Evolutionary conservation across 2,113 vertebrate species (phyloP).

Genomic region (Hystrix cristata): DNA sequence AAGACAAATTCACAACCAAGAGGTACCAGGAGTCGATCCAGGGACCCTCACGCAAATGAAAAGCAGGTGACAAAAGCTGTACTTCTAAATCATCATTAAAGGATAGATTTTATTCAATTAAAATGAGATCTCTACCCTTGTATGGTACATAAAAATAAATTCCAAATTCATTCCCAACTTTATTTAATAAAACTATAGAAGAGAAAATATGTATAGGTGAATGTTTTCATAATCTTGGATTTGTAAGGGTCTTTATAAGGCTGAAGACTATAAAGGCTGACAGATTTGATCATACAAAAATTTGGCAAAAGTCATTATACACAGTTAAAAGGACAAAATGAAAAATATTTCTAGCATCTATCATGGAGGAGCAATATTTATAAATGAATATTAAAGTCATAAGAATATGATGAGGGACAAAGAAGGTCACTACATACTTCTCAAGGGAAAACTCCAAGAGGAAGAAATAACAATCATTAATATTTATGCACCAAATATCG

Average conservation of each 20-base stretch:
- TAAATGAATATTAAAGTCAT: conserved; percentile 2
- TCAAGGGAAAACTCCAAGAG: too few relatives aligned
- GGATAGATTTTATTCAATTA: neutral
- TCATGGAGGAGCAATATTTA: neutral
- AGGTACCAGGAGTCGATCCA: neutral
- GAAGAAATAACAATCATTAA: too few relatives aligned
- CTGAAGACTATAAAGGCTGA: neutral
- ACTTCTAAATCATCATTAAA: conserved; percentile 6
- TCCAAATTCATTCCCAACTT: neutral
- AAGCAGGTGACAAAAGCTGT: neutral
- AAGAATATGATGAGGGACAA: neutral
- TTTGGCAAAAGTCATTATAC: neutral
- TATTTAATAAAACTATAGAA: neutral
- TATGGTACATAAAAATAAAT: conserved; percentile 11
- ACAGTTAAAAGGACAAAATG: conserved; percentile 56
- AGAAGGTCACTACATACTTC: too few relatives aligned
- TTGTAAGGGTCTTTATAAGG: conserved; percentile 29
- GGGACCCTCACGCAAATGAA: neutral
- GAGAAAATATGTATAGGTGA: neutral
- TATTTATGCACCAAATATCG: too few relatives aligned
- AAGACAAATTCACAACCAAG: neutral
- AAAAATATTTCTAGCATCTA: conserved; percentile 8
- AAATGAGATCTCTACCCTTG: neutral
- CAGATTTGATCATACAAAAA: neutral
- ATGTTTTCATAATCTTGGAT: conserved; percentile 62